Evolutionary conservation across 2,113 vertebrate genomes (phyloP).

Genomic region (Prionailurus bengalensis): DNA sequence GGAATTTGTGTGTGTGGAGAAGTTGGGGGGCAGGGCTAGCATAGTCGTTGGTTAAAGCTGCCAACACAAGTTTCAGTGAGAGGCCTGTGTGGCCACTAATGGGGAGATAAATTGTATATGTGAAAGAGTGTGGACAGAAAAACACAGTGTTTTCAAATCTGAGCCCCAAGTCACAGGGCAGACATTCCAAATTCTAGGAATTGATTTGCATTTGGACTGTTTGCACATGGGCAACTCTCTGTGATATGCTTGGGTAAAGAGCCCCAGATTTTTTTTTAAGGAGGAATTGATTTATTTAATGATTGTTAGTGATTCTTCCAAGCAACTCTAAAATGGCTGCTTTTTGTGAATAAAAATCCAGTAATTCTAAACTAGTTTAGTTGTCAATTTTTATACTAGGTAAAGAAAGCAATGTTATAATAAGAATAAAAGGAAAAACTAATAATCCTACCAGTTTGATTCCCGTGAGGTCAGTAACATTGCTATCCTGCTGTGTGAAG

Average conservation of each 20-base stretch:
- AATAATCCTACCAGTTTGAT: not conserved
- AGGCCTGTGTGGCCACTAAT: not conserved
- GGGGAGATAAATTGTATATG: not conserved
- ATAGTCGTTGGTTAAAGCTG: not conserved
- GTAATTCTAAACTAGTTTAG: slow-evolving; percentile 35
- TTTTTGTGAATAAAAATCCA: slow-evolving; percentile 35
- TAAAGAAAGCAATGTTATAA: not conserved
- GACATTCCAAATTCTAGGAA: not conserved
- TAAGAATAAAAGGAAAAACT: slow-evolving; percentile 31
- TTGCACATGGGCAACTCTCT: not conserved
- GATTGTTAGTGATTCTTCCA: slow-evolving; percentile 35
- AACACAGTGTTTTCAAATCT: not conserved
- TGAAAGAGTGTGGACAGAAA: not conserved
- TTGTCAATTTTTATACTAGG: slow-evolving; percentile 22
- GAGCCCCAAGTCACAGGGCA: not conserved
- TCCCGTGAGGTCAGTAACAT: not conserved
- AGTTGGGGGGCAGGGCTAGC: not conserved
- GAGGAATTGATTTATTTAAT: slow-evolving; percentile 53
- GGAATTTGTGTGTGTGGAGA: not conserved
- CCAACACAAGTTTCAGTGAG: not conserved
- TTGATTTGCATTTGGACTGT: slow-evolving; percentile 11
- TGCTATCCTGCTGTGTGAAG: not conserved
- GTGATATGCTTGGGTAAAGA: not conserved
- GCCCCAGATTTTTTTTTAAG: not conserved
- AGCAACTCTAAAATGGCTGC: not conserved